These are phyloP conservation scores for Saccostrea glomerata DNA, from an alignment of 1,140 invertebrate genomes.

Conservation along the genomic window DNA sequence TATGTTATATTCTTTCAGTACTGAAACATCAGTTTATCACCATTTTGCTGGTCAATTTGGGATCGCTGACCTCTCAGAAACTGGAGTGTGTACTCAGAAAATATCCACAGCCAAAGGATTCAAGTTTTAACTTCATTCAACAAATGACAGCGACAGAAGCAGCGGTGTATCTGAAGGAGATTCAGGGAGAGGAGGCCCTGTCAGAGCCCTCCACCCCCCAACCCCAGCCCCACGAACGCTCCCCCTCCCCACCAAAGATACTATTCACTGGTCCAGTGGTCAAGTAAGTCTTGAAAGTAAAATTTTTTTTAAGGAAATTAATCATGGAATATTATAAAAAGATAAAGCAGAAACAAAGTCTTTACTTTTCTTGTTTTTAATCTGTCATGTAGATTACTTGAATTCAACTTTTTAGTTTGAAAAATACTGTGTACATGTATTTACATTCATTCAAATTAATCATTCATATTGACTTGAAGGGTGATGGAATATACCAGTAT, in stretches of 20 bases:
- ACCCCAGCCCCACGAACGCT: constrained; percentile 46
- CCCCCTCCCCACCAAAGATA: constrained; percentile 65
- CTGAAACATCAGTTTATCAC: constrained; percentile 88
- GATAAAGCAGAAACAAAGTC: no score
- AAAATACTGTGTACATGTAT: no score
- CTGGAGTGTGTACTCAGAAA: constrained; percentile 74
- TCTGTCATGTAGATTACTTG: not conserved
- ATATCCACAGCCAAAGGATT: not conserved
- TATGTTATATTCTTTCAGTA: constrained; percentile 75
- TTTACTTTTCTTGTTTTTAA: not conserved
- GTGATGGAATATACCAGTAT: no score
- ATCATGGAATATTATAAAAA: no score
- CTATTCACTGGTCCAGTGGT: constrained; percentile 70
- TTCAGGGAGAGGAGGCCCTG: constrained; percentile 64
- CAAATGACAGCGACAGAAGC: constrained; percentile 84
- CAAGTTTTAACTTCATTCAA: not conserved
- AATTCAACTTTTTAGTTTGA: not conserved
- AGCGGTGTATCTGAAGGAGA: constrained; percentile 88
- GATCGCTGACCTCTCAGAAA: constrained; percentile 83
- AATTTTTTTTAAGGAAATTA: no score
- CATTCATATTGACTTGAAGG: no score
- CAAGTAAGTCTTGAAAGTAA: constrained; percentile 61
- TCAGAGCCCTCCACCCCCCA: not conserved
- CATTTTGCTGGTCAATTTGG: constrained; percentile 85
- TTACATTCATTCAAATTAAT: no score